Evolutionary conservation across 2,888 invertebrate species (phyloP), one percentile per base, ranked within the genome.

Genomic region (Synanthedon andrenaeformis): DNA sequence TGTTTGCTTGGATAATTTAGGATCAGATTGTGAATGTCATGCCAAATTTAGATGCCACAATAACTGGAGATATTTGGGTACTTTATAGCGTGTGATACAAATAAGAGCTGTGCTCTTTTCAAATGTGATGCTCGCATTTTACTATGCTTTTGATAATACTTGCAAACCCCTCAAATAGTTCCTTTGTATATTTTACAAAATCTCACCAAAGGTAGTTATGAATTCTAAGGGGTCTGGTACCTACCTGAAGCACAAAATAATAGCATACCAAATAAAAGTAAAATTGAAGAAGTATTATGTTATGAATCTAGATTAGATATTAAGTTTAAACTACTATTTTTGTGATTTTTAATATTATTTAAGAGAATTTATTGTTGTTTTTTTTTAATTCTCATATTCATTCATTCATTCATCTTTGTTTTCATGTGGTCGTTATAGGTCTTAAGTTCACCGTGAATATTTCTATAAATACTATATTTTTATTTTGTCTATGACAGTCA

Each of bases 281-380:
- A 56, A 59, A 61, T 61, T 58, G 57, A 65, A 13, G 58, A 64
- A 67, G 66, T 69, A 69, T 69, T 67, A 67, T 57, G 54, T 52
- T 61, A 58, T 58, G 59, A 63, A 63, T 63, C 53, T 66, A 65
- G 60, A 28, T 17, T 49, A 49, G 19, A 19, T 49, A 45, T 55
- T 63, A 60, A 56, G 52, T 50, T 57, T 55, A 54, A 51, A 23
- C 56, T 53, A 55, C 49, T 54, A 52, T 49, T 55, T 51, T 55
- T 55, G 55, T 57, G 55, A 57, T 57, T 52, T 52, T 54, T 56
- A 51, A 51, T 49, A 42, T 49, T 17, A 51, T 52, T 12, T 52
- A 52, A 52, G 53, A 49, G 49, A 45, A 13, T 45, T 12, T 45
- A 45, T 45, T 45, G 45, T 12, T 45, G 45, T 45, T 12, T 13